Evolutionary conservation across 2,113 vertebrate genomes (phyloP), one percentile per base, ranked within the genome.

Genomic region (Paramisgurnus dabryanus): DNA sequence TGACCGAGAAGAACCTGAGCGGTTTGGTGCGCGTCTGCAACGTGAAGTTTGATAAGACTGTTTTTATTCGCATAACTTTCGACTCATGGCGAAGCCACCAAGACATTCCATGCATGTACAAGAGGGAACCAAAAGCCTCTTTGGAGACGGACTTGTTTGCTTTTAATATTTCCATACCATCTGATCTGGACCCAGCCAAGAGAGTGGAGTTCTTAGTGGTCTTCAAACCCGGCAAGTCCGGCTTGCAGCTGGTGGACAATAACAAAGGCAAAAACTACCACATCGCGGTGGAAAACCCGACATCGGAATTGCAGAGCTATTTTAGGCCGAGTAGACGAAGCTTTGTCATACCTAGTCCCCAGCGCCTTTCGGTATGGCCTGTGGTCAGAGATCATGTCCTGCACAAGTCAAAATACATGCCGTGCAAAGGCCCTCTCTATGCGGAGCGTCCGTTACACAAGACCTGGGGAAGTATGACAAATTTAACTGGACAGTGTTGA

Each of bases 71-170:
- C n/a, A 76, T 94, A 76, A 93, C 92, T 65, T 94, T 88, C 0
- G 89, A 94, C 40, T 90, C 93, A 66, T 94, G 93, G 93, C 84
- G 76, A 69, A 94, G 82, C 80, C 86, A 91, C 81, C 67, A 78
- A 10, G 92, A 95, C 34, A 4, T 93, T 8, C 86, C 87, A 4
- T 94, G 94, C 86, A 84, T 80, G 6, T 87, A 82, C 73, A 68
- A 90, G 18, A 85, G 79, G 39, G 84, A 90, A 0, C 70, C 40
- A 0, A 82, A 81, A 0, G 34, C 82, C 1, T 45, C 77, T 0
- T 58, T 72, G 0, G 86, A 92, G 11, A 84, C 87, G 0, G 89
- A 93, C 40, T 50, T 89, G 43, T 93, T 91, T 55, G 64, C 87
- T 6, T 95, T 95, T 50, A 85, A 89, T 22, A 10, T 92, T 0